Base-by-base conservation (phyloP, 2,113 vertebrate species). In the Maccullochella peelii region DNA sequence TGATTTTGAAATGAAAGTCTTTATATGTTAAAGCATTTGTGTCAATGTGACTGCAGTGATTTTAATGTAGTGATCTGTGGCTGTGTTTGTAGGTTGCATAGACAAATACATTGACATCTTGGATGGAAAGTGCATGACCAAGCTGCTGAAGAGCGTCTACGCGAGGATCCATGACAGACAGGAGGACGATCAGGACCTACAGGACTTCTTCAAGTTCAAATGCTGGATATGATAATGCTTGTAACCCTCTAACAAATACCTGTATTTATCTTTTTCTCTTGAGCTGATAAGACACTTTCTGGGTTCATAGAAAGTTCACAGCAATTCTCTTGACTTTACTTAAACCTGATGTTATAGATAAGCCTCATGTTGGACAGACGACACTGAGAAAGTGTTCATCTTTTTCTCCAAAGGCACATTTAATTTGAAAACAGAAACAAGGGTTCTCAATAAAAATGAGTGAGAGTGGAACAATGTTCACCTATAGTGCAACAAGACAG, bases 131-230 rank as follows among this genome's bases (percentile, higher is more conserved):
- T 92, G 73, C 14, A 92, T 89, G 91, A 94, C 80, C 65, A 80
- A 79, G 25, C 87, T 95, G 68, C 82, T 95, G 61, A 95, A 77
- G 84, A 94, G 52, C 0, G 30, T 96, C 70, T 95, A 95, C 0
- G 83, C 91, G 0, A 85, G 79, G 61, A 93, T 95, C 71, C 90
- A 95, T 25, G 77, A 91, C 67, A 92, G 91, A 80, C 65, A 86
- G 18, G 91, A 93, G 65, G 88, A 95, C 23, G 93, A 95, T n/a
- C n/a, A 89, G 50, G 93, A 95, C 0, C 90, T 95, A 2, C 93
- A 93, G 73, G 89, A 93, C 25, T 95, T 96, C 83, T 95, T 95
- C 70, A 93, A 63, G 52, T 95, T 94, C 80, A 95, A 93, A 87
- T 93, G 91, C 59, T 95, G 95, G 95, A 91, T 93, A 62, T 95